A percentile compares a stretch with the other conserved stretches of the same genome.
These are phyloP conservation scores for Myotis brandtii DNA, from an alignment of 2,113 vertebrate species.

Conservation along the genomic window DNA sequence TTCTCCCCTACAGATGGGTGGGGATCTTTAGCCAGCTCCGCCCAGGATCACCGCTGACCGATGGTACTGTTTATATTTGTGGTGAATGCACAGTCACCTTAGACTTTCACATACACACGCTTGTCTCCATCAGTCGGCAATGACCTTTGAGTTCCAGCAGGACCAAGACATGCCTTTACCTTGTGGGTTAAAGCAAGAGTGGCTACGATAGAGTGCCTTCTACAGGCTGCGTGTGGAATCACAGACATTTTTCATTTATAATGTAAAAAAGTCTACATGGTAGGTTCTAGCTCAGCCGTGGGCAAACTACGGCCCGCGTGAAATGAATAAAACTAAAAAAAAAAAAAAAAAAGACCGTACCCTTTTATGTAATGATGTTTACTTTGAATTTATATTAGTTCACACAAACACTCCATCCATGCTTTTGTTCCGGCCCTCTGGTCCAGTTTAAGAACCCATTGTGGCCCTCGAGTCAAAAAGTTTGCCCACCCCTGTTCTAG, in stretches of 20 bases:
- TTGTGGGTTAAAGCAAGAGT: background rate
- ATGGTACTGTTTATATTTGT: rapidly evolving
- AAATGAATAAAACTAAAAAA: too few species aligned
- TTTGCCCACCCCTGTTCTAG: too few species aligned
- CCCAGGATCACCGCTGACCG: too few species aligned
- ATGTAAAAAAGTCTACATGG: background rate
- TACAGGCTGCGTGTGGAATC: background rate
- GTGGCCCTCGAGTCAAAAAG: too few species aligned
- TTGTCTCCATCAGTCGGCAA: background rate
- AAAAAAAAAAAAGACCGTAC: too few species aligned
- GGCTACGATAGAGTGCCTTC: background rate
- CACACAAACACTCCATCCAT: too few species aligned
- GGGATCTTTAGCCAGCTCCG: background rate
- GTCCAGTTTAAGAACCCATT: too few species aligned
- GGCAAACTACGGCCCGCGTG: too few species aligned
- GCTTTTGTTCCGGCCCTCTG: too few species aligned
- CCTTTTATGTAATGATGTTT: too few species aligned
- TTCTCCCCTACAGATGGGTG: background rate
- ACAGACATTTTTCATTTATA: background rate
- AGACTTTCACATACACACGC: background rate
- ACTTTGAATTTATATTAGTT: too few species aligned
- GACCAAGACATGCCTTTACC: rapidly evolving
- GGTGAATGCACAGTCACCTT: background rate
- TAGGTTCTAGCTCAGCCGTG: background rate
- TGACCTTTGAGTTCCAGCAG: background rate